phyloP scores from a whole-genome alignment of 2,888 invertebrate genomes.

The Rhamnusium bicolor region DNA sequence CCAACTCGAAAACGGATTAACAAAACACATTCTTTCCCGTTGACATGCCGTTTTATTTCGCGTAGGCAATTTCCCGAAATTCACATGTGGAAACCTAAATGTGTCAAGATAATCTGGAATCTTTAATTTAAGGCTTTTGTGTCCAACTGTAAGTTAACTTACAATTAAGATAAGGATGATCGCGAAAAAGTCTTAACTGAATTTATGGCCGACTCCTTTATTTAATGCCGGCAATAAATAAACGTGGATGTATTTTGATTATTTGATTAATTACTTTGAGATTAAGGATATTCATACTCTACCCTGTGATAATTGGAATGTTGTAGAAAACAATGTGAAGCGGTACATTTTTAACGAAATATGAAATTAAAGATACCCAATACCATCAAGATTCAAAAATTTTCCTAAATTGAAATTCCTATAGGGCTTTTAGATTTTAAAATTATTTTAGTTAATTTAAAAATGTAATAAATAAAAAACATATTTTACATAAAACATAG shows the following conservation, averaged over 20 bases:
- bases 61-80: constrained; percentile 51
- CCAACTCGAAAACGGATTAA: constrained; percentile 9
- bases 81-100: constrained; percentile 58
- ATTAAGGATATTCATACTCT: constrained; percentile 2
- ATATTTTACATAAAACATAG: no score
- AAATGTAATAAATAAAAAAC: no score
- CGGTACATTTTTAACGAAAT: no score
- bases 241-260: constrained; percentile 33
- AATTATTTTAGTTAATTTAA: no score
- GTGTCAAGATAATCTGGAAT: constrained; percentile 60
- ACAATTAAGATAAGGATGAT: constrained; percentile 64
- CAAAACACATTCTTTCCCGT: constrained; percentile 17
- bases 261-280: constrained; percentile 30
- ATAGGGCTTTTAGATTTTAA: no score
- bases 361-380: no score
- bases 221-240: constrained; percentile 48
- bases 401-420: no score
- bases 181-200: constrained; percentile 51
- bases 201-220: constrained; percentile 55
- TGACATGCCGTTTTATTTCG: constrained; percentile 2
- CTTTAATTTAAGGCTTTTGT: constrained; percentile 62
- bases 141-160: constrained; percentile 59
- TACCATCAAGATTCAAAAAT: no score
- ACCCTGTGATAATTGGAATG: neutral
- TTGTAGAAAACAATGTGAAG: no score